Evolutionary conservation across 2,888 invertebrate genomes (phyloP).

Genomic region (Acanthosepion lycidas): DNA sequence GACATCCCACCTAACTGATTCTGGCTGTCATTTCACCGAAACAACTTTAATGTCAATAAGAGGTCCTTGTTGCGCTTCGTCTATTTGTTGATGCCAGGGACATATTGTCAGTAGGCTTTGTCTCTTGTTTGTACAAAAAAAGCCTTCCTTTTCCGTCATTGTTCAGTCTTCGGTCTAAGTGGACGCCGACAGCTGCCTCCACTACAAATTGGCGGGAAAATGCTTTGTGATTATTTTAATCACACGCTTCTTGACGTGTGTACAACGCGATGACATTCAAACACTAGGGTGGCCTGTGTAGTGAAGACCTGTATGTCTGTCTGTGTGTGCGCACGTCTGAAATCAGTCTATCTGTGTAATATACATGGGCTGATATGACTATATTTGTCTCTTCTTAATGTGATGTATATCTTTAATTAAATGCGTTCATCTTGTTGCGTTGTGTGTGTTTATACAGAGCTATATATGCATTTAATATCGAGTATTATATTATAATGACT

Average conservation of each 20-base stretch:
- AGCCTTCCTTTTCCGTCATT: not conserved
- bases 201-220: not conserved
- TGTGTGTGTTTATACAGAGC: not conserved
- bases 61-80: not conserved
- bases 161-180: not conserved
- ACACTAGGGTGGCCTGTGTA: not conserved
- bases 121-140: slow-evolving; percentile 11
- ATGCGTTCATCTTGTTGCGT: not conserved
- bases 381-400: not conserved
- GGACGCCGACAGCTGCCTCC: slow-evolving; percentile 13
- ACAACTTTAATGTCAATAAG: slow-evolving; percentile 20
- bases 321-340: not conserved
- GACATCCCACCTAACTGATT: not conserved
- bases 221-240: slow-evolving; percentile 15
- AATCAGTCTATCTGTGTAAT: not conserved
- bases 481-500: not conserved
- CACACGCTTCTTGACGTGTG: slow-evolving; percentile 11
- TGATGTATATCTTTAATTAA: not conserved
- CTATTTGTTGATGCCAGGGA: slow-evolving; percentile 1
- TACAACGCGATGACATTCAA: not conserved
- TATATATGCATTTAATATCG: not conserved
- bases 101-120: not conserved
- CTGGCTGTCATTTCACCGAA: not conserved
- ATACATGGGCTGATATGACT: not conserved
- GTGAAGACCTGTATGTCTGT: not conserved